These are phyloP conservation scores for Drosophila baimaii DNA, from an alignment of 1,140 invertebrate species.

Conservation along the genomic window DNA sequence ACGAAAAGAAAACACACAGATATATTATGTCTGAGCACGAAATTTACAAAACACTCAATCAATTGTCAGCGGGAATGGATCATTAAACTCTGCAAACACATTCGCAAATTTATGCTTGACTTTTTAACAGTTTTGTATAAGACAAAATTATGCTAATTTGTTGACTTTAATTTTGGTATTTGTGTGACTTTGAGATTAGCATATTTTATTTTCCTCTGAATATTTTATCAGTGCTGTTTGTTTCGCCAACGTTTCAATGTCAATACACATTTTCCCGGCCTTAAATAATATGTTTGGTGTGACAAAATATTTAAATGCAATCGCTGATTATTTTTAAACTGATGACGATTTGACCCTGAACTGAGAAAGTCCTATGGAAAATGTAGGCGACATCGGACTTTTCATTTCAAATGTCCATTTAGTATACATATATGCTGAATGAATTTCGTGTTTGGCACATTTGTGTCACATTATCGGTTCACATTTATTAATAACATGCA, in stretches of 20 bases:
- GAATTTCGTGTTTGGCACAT: slow-evolving; percentile 41
- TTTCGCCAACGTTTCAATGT: slow-evolving; percentile 36
- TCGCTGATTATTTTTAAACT: slow-evolving; percentile 31
- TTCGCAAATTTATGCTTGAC: slow-evolving; percentile 6
- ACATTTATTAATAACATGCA: slow-evolving; percentile 30
- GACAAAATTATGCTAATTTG: slow-evolving; percentile 58
- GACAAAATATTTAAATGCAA: slow-evolving; percentile 46
- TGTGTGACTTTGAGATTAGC: slow-evolving; percentile 29
- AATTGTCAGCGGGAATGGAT: slow-evolving; percentile 43
- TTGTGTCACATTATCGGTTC: slow-evolving; percentile 49
- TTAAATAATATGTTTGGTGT: slow-evolving; percentile 12
- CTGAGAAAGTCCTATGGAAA: slow-evolving; percentile 16
- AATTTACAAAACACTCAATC: slow-evolving; percentile 59
- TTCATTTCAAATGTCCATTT: slow-evolving; percentile 11
- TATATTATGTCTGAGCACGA: slow-evolving; percentile 45
- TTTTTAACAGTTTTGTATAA: slow-evolving; percentile 58
- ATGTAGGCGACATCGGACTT: slow-evolving; percentile 9
- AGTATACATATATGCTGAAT: slow-evolving; percentile 13
- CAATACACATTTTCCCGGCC: slow-evolving; percentile 9
- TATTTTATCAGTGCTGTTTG: slow-evolving; percentile 6
- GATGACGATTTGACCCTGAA: slow-evolving; percentile 11
- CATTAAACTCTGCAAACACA: slow-evolving; percentile 50
- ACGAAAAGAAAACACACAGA: slow-evolving; percentile 26
- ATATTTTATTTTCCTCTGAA: slow-evolving; percentile 25
- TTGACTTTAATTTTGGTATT: slow-evolving; percentile 11